Evolutionary conservation across 2,113 vertebrate species (phyloP).

Genomic region (Varanus komodoensis): DNA sequence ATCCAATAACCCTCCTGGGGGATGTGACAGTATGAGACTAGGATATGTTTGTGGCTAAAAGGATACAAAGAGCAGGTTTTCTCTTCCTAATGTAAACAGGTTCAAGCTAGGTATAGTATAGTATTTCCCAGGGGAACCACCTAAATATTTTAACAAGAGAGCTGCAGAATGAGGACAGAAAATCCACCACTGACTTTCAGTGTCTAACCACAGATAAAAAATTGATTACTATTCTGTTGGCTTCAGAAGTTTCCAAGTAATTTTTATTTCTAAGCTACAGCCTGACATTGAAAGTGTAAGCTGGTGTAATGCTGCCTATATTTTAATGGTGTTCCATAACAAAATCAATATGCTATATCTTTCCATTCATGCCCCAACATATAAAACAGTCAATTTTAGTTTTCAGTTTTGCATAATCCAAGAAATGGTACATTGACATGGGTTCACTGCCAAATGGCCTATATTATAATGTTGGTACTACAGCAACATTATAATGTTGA

Average conservation of each 20-base stretch:
- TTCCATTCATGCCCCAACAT: conserved; percentile 41
- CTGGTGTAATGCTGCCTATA: conserved; percentile 25
- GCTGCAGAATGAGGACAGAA: conserved; percentile 55
- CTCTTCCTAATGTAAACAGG: conserved; percentile 74
- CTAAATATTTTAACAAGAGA: conserved; percentile 74
- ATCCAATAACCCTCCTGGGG: conserved; percentile 47
- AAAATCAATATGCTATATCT: conserved; percentile 51
- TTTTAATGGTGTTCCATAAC: conserved; percentile 39
- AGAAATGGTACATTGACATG: conserved; percentile 28
- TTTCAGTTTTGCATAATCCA: conserved; percentile 36
- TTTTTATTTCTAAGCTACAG: conserved; percentile 65
- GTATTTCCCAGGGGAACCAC: conserved; percentile 54
- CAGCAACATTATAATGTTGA: no score
- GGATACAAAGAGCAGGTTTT: conserved; percentile 65
- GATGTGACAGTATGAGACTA: conserved; percentile 50
- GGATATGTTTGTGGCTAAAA: conserved; percentile 66
- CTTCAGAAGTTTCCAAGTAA: conserved; percentile 72
- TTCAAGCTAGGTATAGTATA: conserved; percentile 58
- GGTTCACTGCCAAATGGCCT: conserved; percentile 30
- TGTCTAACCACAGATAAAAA: conserved; percentile 66
- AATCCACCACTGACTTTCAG: conserved; percentile 60
- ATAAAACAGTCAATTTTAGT: conserved; percentile 56
- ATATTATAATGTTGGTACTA: no score
- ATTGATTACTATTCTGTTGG: conserved; percentile 63
- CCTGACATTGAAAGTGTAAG: conserved; percentile 51